These are phyloP conservation scores for Tetramorium bicarinatum DNA, from an alignment of 2,888 invertebrate species.

Conservation along the genomic window DNA sequence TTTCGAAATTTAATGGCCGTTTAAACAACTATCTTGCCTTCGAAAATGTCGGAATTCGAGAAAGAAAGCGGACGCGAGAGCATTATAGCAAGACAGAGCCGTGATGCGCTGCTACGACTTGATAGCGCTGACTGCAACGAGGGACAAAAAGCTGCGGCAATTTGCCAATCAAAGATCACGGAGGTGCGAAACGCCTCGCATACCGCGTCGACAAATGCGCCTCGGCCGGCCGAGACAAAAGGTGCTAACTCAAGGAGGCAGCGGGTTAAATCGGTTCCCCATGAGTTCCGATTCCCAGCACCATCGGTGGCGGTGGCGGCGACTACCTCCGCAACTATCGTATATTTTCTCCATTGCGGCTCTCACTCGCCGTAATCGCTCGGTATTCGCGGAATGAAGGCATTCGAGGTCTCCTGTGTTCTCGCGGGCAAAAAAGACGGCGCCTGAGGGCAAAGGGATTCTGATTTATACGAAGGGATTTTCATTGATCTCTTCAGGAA, in stretches of 20 bases:
- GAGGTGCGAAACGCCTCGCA: slow-evolving; percentile 74
- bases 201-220: slow-evolving; percentile 74
- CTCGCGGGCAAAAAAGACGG: slow-evolving; percentile 53
- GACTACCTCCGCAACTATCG: slow-evolving; percentile 50
- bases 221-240: slow-evolving; percentile 67
- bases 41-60: slow-evolving; percentile 3
- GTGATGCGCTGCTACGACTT: neutral
- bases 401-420: slow-evolving; percentile 62
- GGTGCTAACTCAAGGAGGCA: slow-evolving; percentile 73
- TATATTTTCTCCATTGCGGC: slow-evolving; percentile 67
- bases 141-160: slow-evolving; percentile 58
- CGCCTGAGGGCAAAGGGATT: slow-evolving; percentile 48
- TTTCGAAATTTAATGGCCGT: neutral
- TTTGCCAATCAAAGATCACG: slow-evolving; percentile 72
- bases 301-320: neutral
- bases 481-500: neutral
- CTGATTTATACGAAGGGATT: slow-evolving; percentile 56
- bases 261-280: slow-evolving; percentile 60
- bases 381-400: slow-evolving; percentile 78
- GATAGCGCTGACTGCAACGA: neutral
- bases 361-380: slow-evolving; percentile 43
- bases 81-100: slow-evolving; percentile 29
- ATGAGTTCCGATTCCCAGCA: slow-evolving; percentile 34
- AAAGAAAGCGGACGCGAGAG: slow-evolving; percentile 13
- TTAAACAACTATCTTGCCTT: neutral